A percentile compares a stretch with the other conserved stretches of the same genome.
These are phyloP conservation scores for Ophraella communa DNA, from an alignment of 2,888 invertebrate species.

Conservation along the genomic window DNA sequence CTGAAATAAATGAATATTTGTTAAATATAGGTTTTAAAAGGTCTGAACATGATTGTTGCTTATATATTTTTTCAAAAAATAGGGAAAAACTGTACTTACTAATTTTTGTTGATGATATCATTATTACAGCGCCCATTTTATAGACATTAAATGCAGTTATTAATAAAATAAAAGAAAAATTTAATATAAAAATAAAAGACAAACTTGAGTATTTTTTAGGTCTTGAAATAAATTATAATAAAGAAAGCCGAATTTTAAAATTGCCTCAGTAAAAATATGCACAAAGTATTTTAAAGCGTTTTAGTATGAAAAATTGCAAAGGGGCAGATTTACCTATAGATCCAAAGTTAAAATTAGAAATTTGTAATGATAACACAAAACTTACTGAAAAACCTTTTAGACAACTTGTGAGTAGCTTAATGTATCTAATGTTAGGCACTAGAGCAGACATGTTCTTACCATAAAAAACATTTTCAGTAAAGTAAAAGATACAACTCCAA, in stretches of 20 bases:
- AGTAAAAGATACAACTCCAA: too few relatives aligned
- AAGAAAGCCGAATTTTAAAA: neutral
- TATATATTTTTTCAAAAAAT: too few relatives aligned
- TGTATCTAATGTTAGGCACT: neutral
- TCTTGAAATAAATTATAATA: neutral
- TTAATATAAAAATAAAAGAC: too few relatives aligned
- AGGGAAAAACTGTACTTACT: neutral
- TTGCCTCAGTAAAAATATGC: too few relatives aligned
- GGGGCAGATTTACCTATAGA: neutral
- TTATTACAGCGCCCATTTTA: too few relatives aligned
- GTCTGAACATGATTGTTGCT: too few relatives aligned
- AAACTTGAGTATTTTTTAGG: slow-evolving; percentile 2
- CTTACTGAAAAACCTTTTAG: neutral
- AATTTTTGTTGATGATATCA: too few relatives aligned
- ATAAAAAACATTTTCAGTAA: too few relatives aligned
- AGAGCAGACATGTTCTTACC: neutral
- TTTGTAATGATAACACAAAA: neutral
- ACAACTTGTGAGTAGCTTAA: neutral
- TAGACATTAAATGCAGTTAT: too few relatives aligned
- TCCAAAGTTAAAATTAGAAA: neutral
- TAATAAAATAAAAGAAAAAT: neutral
- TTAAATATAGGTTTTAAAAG: too few relatives aligned
- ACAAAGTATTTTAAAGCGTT: neutral
- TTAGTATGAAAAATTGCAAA: neutral
- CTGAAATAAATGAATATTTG: slow-evolving; percentile 17